These are phyloP conservation scores for Coregonus suidteri DNA, from an alignment of 2,797 vertebrate genomes.

Conservation along the genomic window DNA sequence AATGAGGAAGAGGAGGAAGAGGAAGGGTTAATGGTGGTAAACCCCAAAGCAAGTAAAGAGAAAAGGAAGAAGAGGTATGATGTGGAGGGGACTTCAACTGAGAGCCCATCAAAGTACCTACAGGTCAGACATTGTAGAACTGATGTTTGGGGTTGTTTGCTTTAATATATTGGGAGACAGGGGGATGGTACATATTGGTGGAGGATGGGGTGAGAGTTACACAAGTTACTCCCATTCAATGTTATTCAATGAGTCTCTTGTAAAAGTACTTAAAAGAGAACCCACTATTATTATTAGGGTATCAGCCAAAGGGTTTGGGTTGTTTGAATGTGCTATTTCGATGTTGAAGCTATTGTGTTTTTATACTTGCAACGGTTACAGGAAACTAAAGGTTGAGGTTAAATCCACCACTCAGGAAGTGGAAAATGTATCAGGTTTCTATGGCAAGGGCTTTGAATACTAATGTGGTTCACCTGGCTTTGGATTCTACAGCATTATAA, in stretches of 20 bases:
- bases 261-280: background rate
- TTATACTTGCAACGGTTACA: background rate
- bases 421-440: background rate
- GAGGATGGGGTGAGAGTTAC: background rate
- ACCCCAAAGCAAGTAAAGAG: background rate
- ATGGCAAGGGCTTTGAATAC: background rate
- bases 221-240: background rate
- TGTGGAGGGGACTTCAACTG: background rate
- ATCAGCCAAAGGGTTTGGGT: background rate
- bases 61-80: background rate
- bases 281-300: background rate
- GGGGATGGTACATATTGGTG: background rate
- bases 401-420: background rate
- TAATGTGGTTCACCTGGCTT: background rate
- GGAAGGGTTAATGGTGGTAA: background rate
- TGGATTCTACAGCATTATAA: background rate
- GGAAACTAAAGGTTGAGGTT: background rate
- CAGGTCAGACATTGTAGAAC: conserved; percentile 4
- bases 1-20: conserved; percentile 16
- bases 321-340: background rate
- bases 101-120: background rate
- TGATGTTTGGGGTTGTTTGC: background rate
- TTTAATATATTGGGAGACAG: background rate
- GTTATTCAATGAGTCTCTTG: background rate
- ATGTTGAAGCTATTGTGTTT: background rate